Conservation (phyloP, 2,888 invertebrate genomes). For the Thecocarcelia acutangulata region DNA sequence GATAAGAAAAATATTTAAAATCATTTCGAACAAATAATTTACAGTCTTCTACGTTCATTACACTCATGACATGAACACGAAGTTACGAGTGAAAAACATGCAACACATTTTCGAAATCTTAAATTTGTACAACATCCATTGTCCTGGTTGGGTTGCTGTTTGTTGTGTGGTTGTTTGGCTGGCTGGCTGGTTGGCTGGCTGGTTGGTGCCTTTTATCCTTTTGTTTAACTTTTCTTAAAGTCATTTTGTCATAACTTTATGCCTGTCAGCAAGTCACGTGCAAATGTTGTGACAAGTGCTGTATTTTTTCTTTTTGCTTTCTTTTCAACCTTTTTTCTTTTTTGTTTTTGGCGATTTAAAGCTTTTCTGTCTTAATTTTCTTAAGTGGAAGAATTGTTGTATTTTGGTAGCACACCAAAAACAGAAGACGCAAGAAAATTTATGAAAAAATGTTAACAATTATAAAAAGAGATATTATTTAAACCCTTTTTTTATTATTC, state of each 20-base stretch:
- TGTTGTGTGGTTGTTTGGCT: background rate
- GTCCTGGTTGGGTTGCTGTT: constrained; percentile 6
- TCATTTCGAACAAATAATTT: constrained; percentile 34
- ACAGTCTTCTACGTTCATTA: constrained; percentile 36
- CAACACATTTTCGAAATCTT: constrained; percentile 38
- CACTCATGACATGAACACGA: constrained; percentile 27
- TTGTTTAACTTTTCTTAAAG: constrained; percentile 49
- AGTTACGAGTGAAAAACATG: constrained; percentile 3
- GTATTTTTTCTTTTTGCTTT: background rate
- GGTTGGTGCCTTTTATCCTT: background rate
- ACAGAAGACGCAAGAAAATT: background rate
- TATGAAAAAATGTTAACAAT: background rate
- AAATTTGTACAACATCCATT: constrained; percentile 37
- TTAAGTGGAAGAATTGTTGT: background rate
- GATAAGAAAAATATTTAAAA: constrained; percentile 12
- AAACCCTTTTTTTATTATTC: too few relatives aligned
- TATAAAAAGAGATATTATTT: too few relatives aligned
- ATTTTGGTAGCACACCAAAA: background rate
- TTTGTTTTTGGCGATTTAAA: constrained; percentile 19
- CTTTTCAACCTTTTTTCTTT: background rate
- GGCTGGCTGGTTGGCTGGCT: background rate
- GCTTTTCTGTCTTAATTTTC: background rate
- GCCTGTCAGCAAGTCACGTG: constrained; percentile 67
- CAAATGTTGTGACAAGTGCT: constrained; percentile 61
- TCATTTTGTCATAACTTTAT: constrained; percentile 65